Base-by-base conservation (phyloP, 2,888 invertebrate species). In the Brenthis hecate region DNA sequence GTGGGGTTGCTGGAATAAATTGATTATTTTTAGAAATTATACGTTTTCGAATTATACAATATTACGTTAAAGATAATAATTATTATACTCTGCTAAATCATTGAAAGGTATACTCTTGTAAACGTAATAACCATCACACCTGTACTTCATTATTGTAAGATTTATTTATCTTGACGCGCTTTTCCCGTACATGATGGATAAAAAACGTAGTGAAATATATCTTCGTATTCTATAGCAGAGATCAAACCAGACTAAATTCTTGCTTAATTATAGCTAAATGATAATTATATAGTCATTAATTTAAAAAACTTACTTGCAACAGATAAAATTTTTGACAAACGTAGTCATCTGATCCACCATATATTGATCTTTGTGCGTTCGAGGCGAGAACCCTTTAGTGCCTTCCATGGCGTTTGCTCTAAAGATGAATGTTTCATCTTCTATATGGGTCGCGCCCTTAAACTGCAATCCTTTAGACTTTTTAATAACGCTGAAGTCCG, bases 401-500 rank as follows among this genome's bases (percentile, higher is more conserved):
- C 74, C 76, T 36, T 83, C 68, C 65, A 84, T 74, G 1, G 85
- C 83, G 74, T 88, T 88, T 1, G 81, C 78, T 62, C 80, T 81
- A 73, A 95, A 94, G 13, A 94, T 76, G 72, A 94, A 94, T 0
- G 93, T 93, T 78, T 94, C 76, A 78, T 95, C 95, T 76, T 95
- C 94, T 1, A 93, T 88, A 71, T 95, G 95, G n/a, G 91, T 94
- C 5, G 93, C 94, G 11, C 94, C 94, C 0, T 84, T 81, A 54
- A 91, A 85, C 1, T 85, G 80, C 23, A 90, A 72, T 68, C 85
- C 84, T 8, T 74, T 76, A 0, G 78, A 79, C 51, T 90, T 81
- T 76, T 93, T 93, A 61, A 94, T 85, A 1, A 92, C 81, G 47
- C 93, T 94, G 68, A 88, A 77, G 8, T 89, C 85, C 0, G 93